Percentiles rank a stretch among this genome's conserved stretches.
Evolutionary conservation across 2,797 vertebrate genomes (phyloP).

Genomic region (Tarsius wallacei): DNA sequence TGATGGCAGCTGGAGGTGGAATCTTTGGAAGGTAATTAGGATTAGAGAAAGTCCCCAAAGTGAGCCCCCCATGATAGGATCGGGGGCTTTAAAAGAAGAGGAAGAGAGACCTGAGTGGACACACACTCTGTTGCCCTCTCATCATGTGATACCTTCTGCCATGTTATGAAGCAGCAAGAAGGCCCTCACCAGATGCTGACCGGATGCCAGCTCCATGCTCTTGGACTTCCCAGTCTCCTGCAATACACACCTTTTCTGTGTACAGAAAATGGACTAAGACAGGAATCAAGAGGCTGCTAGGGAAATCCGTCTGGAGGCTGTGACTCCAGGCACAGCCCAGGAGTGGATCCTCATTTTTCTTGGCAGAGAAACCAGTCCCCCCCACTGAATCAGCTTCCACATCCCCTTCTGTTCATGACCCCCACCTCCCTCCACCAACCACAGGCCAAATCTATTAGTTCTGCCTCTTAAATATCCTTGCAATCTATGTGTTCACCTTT

Average conservation of each 20-base stretch:
- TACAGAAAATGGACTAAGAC: neutral
- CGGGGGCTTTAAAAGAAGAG: neutral
- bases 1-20: neutral
- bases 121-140: neutral
- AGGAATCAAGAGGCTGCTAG: neutral
- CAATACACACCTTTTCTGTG: too few relatives aligned
- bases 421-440: rapidly evolving
- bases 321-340: neutral
- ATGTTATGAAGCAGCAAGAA: neutral
- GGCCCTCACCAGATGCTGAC: neutral
- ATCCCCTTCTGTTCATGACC: rapidly evolving
- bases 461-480: too few relatives aligned
- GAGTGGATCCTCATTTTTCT: neutral
- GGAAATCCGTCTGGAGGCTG: neutral
- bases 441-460: too few relatives aligned
- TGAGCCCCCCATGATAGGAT: neutral
- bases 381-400: neutral
- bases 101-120: neutral
- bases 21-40: neutral
- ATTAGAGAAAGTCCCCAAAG: neutral
- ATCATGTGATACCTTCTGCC: neutral
- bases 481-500: neutral
- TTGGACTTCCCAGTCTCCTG: neutral
- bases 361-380: neutral
- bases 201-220: neutral